phyloP scores from a whole-genome alignment of 2,888 invertebrate species.

The Dynastes hyllus region DNA sequence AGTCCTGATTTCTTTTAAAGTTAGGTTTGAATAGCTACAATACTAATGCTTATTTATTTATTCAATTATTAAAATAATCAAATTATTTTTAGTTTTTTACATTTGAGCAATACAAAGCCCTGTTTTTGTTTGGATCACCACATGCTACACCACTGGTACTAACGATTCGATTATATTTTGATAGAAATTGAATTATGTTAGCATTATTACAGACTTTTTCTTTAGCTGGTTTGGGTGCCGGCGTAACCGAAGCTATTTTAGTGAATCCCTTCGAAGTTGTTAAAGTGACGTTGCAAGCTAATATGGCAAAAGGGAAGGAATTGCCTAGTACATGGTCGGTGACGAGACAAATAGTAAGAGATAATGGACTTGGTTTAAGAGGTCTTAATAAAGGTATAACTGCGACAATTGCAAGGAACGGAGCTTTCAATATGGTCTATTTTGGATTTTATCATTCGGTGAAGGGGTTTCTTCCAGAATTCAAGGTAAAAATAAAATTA shows the following conservation, averaged over 20 bases:
- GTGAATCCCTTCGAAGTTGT: conserved; percentile 97
- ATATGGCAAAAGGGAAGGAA: conserved; percentile 78
- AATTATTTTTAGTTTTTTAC: conserved; percentile 82
- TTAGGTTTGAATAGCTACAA: not conserved
- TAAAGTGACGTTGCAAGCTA: conserved; percentile 91
- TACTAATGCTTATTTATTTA: conserved; percentile 49
- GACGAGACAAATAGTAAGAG: conserved; percentile 84
- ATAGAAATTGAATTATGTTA: conserved; percentile 19
- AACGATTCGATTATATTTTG: conserved; percentile 51
- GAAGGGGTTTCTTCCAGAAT: conserved; percentile 82
- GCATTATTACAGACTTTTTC: conserved; percentile 83
- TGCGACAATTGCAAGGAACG: conserved; percentile 92
- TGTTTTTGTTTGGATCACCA: conserved; percentile 86
- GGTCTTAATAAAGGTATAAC: conserved; percentile 92
- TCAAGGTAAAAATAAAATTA: conserved; percentile 71
- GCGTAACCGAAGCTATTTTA: conserved; percentile 92
- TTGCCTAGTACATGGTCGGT: conserved; percentile 85
- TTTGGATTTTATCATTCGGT: conserved; percentile 97
- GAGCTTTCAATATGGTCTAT: conserved; percentile 94
- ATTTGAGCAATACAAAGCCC: conserved; percentile 93
- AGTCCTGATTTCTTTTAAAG: conserved; percentile 38
- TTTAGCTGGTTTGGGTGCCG: conserved; percentile 90
- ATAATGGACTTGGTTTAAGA: conserved; percentile 83
- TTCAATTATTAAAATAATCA: conserved; percentile 42
- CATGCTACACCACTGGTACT: conserved; percentile 85